Conservation (phyloP, 2,113 vertebrate genomes). For the Onychorhynchus coronatus region DNA sequence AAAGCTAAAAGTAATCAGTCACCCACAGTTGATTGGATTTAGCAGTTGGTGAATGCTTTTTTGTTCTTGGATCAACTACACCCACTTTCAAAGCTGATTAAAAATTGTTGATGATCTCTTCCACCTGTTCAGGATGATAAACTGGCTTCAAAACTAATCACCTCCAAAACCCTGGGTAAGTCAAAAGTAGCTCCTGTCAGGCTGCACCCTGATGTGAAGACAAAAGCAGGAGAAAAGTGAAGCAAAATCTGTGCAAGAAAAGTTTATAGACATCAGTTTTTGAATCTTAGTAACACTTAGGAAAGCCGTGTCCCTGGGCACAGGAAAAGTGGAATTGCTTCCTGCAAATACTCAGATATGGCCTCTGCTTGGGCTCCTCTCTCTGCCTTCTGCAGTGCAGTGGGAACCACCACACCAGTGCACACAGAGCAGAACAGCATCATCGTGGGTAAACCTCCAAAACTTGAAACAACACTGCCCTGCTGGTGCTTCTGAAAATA, state of each 20-base stretch:
- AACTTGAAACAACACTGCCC: not conserved
- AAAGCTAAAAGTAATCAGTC: slow-evolving; percentile 68
- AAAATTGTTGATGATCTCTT: slow-evolving; percentile 56
- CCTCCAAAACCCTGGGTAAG: slow-evolving; percentile 2
- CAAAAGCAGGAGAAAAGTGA: not conserved
- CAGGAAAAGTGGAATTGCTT: not conserved
- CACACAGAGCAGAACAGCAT: not conserved
- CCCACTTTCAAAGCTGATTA: slow-evolving; percentile 72
- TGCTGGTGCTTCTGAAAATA: not conserved
- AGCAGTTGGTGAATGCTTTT: slow-evolving; percentile 65
- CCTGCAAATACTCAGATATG: not conserved
- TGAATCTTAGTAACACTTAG: not conserved
- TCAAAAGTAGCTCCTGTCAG: not conserved
- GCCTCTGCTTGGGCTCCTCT: not conserved
- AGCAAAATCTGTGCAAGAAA: not conserved
- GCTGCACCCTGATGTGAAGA: not conserved
- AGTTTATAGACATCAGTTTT: not conserved
- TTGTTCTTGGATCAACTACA: slow-evolving; percentile 61
- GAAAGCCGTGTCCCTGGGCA: not conserved
- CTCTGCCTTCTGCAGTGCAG: not conserved
- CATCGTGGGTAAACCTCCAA: not conserved
- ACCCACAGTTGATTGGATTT: slow-evolving; percentile 67
- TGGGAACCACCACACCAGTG: not conserved
- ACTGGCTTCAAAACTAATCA: slow-evolving; percentile 46
- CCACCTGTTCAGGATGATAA: slow-evolving; percentile 63